phyloP scores from a whole-genome alignment of 2,113 vertebrate species.

The Toxostoma redivivum region DNA sequence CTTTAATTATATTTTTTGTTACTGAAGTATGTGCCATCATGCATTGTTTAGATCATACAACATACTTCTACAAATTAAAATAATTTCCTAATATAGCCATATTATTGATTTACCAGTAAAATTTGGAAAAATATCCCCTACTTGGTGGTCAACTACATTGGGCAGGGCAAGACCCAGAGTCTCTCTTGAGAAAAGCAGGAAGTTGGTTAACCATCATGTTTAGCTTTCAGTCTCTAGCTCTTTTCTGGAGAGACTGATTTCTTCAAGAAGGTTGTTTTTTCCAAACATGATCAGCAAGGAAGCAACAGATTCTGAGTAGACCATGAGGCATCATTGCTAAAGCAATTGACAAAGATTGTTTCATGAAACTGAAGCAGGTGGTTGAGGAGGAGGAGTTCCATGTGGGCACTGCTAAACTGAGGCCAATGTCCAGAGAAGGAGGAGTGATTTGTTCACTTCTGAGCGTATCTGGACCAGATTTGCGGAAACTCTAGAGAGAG shows the following conservation, averaged over 20 bases:
- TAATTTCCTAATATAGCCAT: not conserved
- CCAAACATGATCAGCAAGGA: not conserved
- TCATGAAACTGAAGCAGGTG: not conserved
- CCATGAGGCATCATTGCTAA: not conserved
- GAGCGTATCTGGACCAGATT: not conserved
- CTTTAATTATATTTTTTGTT: not conserved
- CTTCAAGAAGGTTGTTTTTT: not conserved
- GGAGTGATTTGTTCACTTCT: accelerated
- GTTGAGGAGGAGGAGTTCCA: not conserved
- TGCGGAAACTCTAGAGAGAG: not conserved
- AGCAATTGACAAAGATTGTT: not conserved
- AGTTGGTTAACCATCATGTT: accelerated
- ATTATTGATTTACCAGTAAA: not conserved
- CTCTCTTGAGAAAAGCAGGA: not conserved
- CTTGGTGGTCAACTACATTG: not conserved
- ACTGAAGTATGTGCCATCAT: not conserved
- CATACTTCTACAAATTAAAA: not conserved
- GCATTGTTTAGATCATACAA: not conserved
- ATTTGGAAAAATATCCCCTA: not conserved
- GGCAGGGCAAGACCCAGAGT: not conserved
- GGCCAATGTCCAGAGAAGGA: not conserved
- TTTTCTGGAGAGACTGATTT: not conserved
- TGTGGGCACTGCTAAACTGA: accelerated
- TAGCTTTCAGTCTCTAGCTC: not conserved
- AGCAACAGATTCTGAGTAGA: not conserved